These are phyloP conservation scores for Cheirogaleus major DNA, from an alignment of 2,797 vertebrate species.

Conservation along the genomic window DNA sequence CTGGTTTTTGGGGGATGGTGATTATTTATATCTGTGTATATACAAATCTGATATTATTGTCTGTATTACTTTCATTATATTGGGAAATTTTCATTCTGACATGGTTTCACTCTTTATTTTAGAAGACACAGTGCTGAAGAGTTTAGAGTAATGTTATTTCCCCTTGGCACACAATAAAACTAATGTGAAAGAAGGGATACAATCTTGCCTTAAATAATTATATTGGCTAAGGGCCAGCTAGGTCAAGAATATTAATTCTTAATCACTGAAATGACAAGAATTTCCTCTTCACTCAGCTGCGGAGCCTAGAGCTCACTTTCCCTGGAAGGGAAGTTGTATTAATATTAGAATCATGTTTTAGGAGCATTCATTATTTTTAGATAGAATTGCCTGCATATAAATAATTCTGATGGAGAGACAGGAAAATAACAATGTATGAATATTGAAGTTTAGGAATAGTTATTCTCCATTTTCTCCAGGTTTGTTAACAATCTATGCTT, in stretches of 20 bases:
- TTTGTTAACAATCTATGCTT: not conserved
- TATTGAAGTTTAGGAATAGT: not conserved
- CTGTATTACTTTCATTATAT: not conserved
- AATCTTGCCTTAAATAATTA: not conserved
- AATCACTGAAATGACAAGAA: not conserved
- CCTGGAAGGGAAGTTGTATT: not conserved
- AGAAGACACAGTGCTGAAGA: conserved; percentile 14
- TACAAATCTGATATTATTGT: not conserved
- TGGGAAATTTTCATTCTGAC: not conserved
- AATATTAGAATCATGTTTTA: not conserved
- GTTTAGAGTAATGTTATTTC: conserved; percentile 27
- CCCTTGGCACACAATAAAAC: not conserved
- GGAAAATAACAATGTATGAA: not conserved
- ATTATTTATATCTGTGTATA: not conserved
- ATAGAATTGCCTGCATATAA: not conserved
- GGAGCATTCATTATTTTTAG: conserved; percentile 3
- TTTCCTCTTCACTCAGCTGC: not conserved
- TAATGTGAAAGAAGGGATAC: not conserved
- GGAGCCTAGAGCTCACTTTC: not conserved
- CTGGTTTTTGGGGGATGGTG: not conserved
- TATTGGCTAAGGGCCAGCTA: conserved; percentile 6
- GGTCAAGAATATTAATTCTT: not conserved
- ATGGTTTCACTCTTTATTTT: conserved; percentile 19
- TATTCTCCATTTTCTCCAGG: not conserved
- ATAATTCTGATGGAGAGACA: not conserved